phyloP scores from a whole-genome alignment of 2,888 invertebrate species.

The Drosophila mettleri region DNA sequence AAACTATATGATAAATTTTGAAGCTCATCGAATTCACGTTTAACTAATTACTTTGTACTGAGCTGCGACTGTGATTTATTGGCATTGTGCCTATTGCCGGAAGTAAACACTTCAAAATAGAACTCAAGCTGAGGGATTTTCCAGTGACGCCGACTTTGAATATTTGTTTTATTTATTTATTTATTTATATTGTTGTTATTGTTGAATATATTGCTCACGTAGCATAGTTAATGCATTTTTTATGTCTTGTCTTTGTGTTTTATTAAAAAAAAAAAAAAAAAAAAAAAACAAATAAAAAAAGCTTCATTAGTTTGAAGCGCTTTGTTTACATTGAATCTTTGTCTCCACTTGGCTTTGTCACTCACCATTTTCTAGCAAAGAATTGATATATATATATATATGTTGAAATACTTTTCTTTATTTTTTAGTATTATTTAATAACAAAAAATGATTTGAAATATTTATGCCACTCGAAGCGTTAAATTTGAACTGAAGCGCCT shows the following conservation, averaged over 20 bases:
- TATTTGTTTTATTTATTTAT: conserved; percentile 15
- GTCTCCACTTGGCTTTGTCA: conserved; percentile 39
- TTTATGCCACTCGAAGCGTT: conserved; percentile 55
- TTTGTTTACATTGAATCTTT: conserved; percentile 39
- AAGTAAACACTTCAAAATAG: conserved; percentile 50
- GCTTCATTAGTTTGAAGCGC: conserved; percentile 30
- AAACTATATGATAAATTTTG: not conserved
- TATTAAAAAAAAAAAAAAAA: conserved; percentile 23
- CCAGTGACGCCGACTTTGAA: conserved; percentile 35
- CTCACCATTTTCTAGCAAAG: conserved; percentile 52
- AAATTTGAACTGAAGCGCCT: conserved; percentile 72
- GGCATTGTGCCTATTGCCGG: conserved; percentile 39
- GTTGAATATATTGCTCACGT: conserved; percentile 63
- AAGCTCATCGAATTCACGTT: not conserved
- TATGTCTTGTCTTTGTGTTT: conserved; percentile 55
- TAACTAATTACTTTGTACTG: not conserved
- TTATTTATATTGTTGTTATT: conserved; percentile 8
- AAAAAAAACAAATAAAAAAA: conserved; percentile 13
- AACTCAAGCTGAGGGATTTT: conserved; percentile 48
- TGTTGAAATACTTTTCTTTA: conserved; percentile 12
- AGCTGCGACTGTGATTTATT: conserved; percentile 30
- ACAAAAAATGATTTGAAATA: conserved; percentile 11
- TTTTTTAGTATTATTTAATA: conserved; percentile 5
- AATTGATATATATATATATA: conserved; percentile 7
- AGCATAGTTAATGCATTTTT: conserved; percentile 48